phyloP scores from a whole-genome alignment of 2,113 vertebrate genomes.

The Panthera uncia region DNA sequence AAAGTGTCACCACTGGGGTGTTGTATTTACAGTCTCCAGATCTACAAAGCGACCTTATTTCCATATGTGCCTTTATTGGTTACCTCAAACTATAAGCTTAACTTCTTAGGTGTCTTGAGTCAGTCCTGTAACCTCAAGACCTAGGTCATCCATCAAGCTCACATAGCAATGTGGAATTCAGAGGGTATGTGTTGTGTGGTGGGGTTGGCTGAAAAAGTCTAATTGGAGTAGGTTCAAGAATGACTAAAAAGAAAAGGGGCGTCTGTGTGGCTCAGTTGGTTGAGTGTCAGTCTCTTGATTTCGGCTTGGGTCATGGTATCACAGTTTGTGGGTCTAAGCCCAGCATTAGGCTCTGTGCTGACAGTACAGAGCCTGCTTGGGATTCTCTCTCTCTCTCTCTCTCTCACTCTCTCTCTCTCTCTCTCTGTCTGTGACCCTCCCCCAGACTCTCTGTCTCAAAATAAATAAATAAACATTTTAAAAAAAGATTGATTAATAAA shows the following conservation, averaged over 20 bases:
- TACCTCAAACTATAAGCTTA: neutral
- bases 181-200: neutral
- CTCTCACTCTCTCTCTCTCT: too few species aligned
- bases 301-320: too few species aligned
- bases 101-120: accelerated
- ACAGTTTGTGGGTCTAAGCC: too few species aligned
- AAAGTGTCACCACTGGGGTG: neutral
- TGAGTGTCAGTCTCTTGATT: too few species aligned
- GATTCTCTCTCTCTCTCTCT: too few species aligned
- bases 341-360: too few species aligned
- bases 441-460: too few species aligned
- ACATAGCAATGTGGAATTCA: neutral
- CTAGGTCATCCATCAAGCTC: neutral
- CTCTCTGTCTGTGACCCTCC: too few species aligned
- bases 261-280: too few species aligned
- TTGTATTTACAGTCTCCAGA: neutral
- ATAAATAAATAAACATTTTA: too few species aligned
- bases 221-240: neutral
- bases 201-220: neutral
- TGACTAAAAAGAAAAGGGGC: neutral
- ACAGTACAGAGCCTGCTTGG: too few species aligned
- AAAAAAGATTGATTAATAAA: neutral
- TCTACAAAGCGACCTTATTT: neutral
- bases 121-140: neutral
- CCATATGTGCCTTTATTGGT: neutral